Evolutionary conservation across 1,140 invertebrate genomes (phyloP).

Genomic region (Octopus sinensis): DNA sequence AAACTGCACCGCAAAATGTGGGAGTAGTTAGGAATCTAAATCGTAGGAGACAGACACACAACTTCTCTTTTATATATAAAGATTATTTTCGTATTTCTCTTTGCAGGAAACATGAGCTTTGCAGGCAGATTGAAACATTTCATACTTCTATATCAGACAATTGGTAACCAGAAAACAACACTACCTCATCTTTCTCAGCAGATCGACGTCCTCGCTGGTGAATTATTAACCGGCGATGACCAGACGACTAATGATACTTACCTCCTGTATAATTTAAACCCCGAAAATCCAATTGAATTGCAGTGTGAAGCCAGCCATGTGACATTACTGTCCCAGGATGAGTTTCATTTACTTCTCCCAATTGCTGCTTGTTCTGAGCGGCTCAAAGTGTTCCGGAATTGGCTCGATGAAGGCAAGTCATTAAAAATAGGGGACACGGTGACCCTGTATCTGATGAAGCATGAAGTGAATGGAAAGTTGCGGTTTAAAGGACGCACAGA

Average conservation of each 20-base stretch:
- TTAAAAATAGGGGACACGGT: slow-evolving; percentile 39
- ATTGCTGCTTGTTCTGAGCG: slow-evolving; percentile 46
- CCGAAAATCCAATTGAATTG: neutral
- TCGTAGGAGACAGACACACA: no score
- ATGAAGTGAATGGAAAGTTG: slow-evolving; percentile 38
- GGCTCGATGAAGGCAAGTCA: slow-evolving; percentile 39
- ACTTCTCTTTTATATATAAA: no score
- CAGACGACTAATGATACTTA: neutral
- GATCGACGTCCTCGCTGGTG: neutral
- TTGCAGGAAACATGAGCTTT: no score
- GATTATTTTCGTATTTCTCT: no score
- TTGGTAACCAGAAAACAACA: no score
- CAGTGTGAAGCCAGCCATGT: neutral
- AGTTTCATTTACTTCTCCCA: slow-evolving; percentile 36
- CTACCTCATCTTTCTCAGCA: neutral
- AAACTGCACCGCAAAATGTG: no score
- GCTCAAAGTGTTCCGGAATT: slow-evolving; percentile 42
- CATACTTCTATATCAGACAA: no score
- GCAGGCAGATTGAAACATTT: no score
- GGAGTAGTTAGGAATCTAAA: no score
- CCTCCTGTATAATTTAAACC: neutral
- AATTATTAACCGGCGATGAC: neutral
- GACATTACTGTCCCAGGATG: neutral
- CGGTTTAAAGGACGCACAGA: slow-evolving; percentile 39
- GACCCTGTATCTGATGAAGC: slow-evolving; percentile 42